phyloP scores from a whole-genome alignment of 2,888 invertebrate species.

The Ypsolopha sequella region DNA sequence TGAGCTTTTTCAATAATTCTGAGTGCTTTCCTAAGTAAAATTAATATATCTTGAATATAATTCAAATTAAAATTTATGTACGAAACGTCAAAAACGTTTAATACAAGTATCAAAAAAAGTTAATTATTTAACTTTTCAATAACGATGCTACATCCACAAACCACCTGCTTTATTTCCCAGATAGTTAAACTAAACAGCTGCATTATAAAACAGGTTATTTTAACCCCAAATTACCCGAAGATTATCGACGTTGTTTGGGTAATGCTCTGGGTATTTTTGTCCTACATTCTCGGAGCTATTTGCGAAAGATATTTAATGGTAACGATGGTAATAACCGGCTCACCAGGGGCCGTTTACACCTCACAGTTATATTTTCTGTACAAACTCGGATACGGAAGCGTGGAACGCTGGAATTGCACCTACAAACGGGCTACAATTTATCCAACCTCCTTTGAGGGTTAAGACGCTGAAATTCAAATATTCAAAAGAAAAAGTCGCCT shows the following conservation, averaged over 20 bases:
- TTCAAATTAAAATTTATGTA: too few species aligned
- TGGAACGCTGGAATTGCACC: conserved; percentile 3
- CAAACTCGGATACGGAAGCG: conserved; percentile 37
- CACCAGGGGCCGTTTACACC: conserved; percentile 48
- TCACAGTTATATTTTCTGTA: conserved; percentile 39
- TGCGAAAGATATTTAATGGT: conserved; percentile 53
- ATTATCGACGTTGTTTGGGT: not conserved
- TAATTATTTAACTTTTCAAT: too few species aligned
- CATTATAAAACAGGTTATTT: not conserved
- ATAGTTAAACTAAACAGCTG: not conserved
- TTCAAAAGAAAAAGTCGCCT: not conserved
- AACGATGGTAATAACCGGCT: conserved; percentile 51
- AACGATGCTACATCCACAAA: not conserved
- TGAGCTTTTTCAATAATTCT: too few species aligned
- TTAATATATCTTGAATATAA: too few species aligned
- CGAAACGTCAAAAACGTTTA: too few species aligned
- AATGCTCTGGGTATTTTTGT: conserved; percentile 35
- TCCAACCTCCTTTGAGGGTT: conserved; percentile 16
- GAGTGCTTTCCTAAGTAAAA: too few species aligned
- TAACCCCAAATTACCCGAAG: not conserved
- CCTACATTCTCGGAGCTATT: conserved; percentile 41
- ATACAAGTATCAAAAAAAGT: too few species aligned
- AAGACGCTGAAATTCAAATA: conserved; percentile 14
- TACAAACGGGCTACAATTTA: conserved; percentile 25
- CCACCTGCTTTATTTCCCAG: not conserved